These are phyloP conservation scores for Cryptocephalus primarius DNA, from an alignment of 2,888 invertebrate species.

Conservation along the genomic window DNA sequence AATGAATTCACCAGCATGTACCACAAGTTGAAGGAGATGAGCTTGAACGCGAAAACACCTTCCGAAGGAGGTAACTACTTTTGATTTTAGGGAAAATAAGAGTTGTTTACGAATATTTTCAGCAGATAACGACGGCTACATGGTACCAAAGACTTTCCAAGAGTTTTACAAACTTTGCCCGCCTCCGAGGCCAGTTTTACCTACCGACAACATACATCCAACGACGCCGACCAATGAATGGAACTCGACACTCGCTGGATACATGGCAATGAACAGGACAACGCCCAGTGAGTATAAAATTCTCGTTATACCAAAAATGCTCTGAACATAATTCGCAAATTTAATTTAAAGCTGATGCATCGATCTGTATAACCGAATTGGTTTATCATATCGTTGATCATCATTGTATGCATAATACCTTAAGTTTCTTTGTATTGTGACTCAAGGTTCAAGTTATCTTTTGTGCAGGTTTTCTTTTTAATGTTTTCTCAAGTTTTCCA, in stretches of 20 bases:
- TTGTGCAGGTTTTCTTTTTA: too few relatives aligned
- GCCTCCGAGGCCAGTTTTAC: constrained; percentile 29
- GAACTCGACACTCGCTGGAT: constrained; percentile 17
- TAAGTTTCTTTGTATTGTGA: too few relatives aligned
- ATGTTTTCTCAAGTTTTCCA: too few relatives aligned
- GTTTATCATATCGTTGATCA: too few relatives aligned
- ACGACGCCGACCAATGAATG: constrained; percentile 15
- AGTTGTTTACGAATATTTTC: constrained; percentile 1
- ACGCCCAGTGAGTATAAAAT: constrained; percentile 30
- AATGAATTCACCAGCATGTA: constrained; percentile 81
- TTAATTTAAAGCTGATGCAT: too few relatives aligned
- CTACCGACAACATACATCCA: constrained; percentile 5
- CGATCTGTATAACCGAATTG: too few relatives aligned
- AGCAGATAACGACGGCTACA: constrained; percentile 26
- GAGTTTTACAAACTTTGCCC: constrained; percentile 34
- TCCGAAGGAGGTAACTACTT: constrained; percentile 10
- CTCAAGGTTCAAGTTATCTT: too few relatives aligned
- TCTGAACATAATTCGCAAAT: too few relatives aligned
- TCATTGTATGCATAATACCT: too few relatives aligned
- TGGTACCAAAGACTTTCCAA: constrained; percentile 26
- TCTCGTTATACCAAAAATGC: not conserved
- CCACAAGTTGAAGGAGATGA: constrained; percentile 72
- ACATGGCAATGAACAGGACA: constrained; percentile 21
- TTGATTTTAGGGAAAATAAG: not conserved
- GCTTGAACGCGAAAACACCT: constrained; percentile 25